A percentile compares a stretch with the other conserved stretches of the same genome.
Evolutionary conservation across 2,888 invertebrate genomes (phyloP).

Genomic region (Alsophila aescularia): DNA sequence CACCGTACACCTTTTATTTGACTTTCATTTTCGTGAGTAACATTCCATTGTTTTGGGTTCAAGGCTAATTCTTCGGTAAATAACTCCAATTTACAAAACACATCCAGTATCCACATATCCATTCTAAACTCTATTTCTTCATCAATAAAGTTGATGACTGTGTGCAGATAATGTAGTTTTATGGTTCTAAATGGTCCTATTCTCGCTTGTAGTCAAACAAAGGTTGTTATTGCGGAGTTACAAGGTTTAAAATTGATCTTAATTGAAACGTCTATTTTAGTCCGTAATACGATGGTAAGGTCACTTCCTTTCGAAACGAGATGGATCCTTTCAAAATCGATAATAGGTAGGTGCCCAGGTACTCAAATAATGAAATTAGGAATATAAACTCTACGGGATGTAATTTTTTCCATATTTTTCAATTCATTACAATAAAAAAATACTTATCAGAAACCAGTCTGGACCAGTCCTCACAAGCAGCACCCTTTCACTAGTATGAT

Average conservation of each 20-base stretch:
- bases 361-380: background rate
- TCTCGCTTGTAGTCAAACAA: slow-evolving; percentile 9
- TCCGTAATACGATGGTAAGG: slow-evolving; percentile 14
- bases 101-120: background rate
- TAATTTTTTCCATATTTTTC: too few relatives aligned
- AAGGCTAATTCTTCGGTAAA: slow-evolving; percentile 59
- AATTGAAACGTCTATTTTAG: slow-evolving; percentile 24
- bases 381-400: too few relatives aligned
- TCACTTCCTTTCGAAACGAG: slow-evolving; percentile 12
- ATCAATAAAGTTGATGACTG: slow-evolving; percentile 11
- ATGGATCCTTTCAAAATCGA: slow-evolving; percentile 3
- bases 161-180: slow-evolving; percentile 1
- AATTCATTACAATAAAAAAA: too few relatives aligned
- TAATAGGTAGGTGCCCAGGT: background rate
- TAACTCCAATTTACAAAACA: slow-evolving; percentile 32
- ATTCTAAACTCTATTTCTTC: slow-evolving; percentile 9
- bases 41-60: slow-evolving; percentile 65
- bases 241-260: slow-evolving; percentile 24
- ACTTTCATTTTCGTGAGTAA: slow-evolving; percentile 62
- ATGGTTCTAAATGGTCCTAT: slow-evolving; percentile 10
- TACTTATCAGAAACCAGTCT: too few relatives aligned
- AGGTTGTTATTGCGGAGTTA: slow-evolving; percentile 19
- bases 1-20: slow-evolving; percentile 37
- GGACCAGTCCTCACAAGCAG: too few relatives aligned
- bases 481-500: too few relatives aligned